A percentile compares a stretch with the other conserved stretches of the same genome.
These are phyloP conservation scores for Hippopotamus amphibius DNA, from an alignment of 2,113 vertebrate genomes.

Conservation along the genomic window DNA sequence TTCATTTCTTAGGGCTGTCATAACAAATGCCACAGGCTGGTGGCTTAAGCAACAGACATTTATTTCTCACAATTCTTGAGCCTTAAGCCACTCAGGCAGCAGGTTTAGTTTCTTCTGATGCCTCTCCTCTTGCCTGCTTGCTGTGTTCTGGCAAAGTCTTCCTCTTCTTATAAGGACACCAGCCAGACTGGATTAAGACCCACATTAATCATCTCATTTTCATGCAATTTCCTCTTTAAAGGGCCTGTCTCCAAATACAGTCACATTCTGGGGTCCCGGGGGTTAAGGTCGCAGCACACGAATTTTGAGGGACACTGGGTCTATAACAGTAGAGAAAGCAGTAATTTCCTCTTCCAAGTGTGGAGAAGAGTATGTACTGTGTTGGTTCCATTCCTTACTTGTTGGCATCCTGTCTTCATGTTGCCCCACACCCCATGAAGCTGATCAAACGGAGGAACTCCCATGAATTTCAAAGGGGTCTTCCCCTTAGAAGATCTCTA, in stretches of 20 bases:
- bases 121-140: not conserved
- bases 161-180: not conserved
- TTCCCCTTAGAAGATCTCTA: not conserved
- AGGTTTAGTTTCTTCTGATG: not conserved
- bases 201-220: not conserved
- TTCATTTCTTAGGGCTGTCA: accelerated
- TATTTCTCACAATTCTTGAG: not conserved
- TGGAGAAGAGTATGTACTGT: not conserved
- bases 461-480: conserved; percentile 17
- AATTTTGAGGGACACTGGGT: not conserved
- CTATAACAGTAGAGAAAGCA: not conserved
- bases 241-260: not conserved
- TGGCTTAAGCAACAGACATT: not conserved
- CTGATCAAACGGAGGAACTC: not conserved
- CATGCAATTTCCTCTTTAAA: not conserved
- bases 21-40: not conserved
- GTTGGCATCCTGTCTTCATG: not conserved
- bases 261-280: not conserved
- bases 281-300: not conserved
- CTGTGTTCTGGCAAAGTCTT: not conserved
- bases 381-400: not conserved
- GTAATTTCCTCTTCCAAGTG: not conserved
- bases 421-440: not conserved
- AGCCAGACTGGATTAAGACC: not conserved
- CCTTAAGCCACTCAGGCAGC: not conserved